Base-by-base conservation (phyloP, 2,888 invertebrate species). In the Lithophane leautieri region DNA sequence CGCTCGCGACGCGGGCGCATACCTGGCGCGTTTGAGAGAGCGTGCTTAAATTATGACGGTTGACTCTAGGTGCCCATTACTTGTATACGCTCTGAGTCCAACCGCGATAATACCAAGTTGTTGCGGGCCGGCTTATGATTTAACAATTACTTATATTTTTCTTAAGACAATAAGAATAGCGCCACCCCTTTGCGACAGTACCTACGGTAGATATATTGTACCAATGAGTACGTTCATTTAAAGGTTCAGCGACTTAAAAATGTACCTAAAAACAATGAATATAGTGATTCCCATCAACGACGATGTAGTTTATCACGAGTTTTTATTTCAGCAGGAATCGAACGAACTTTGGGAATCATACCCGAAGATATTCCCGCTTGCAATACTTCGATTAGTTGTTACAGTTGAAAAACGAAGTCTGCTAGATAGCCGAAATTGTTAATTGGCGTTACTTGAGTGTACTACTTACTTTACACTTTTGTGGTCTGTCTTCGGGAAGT, bases 1-100 rank as follows among this genome's bases (percentile, higher is more conserved):
- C 85, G 85, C 84, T 86, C 82, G 88, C 88, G 82, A 78, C 77
- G 81, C 69, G 69, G 73, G 70, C 82, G 72, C 69, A 70, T 78
- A 73, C 83, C 71, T 79, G 72, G 78, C 81, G 83, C 70, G 81
- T 72, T 85, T 84, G 88, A 81, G 89, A 88, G 89, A 87, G 87
- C 82, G 87, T 86, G 84, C 78, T 83, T 87, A 84, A 85, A 82
- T 87, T 86, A 86, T 84, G 79, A 86, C 79, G 75, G 78, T 75
- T 76, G 75, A 72, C 68, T 81, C 60, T 72, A 78, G 74, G 75
- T 80, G 79, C 54, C 77, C 71, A 79, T 81, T 85, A 75, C 62
- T 52, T 58, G 76, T 75, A 65, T 70, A 70, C 70, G 71, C 56
- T 81, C 44, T 54, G 65, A 67, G 63, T 76, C 70, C 40, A 78